Percentiles rank a stretch among this genome's conserved stretches.
Evolutionary conservation across 2,797 vertebrate genomes (phyloP).

Genomic region (Rhabdophis nuchalis): DNA sequence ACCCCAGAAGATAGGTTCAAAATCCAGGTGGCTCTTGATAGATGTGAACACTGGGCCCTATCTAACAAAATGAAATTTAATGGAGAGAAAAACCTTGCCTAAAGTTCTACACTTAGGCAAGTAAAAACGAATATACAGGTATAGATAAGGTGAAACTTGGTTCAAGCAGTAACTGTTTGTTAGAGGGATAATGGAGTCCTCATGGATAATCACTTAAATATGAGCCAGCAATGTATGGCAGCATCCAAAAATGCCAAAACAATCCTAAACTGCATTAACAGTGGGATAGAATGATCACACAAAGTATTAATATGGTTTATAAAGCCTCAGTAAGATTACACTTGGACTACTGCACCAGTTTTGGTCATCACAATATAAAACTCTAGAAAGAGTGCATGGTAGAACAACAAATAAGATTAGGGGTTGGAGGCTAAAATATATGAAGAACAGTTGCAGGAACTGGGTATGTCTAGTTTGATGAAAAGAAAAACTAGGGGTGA

Average conservation of each 20-base stretch:
- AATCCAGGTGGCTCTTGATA: neutral
- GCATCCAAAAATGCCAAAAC: neutral
- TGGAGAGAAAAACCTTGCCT: neutral
- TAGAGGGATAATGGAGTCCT: neutral
- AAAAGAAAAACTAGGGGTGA: neutral
- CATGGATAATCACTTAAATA: neutral
- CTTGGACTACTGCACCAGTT: neutral
- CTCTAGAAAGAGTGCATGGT: neutral
- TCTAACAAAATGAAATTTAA: neutral
- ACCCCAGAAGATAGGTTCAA: neutral
- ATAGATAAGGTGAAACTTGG: neutral
- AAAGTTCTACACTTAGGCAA: neutral
- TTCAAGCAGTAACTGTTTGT: neutral
- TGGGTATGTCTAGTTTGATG: neutral
- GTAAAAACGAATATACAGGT: neutral
- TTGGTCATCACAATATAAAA: neutral
- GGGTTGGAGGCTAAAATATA: neutral
- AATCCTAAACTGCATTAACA: neutral
- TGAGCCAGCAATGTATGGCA: neutral
- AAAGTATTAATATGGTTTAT: neutral
- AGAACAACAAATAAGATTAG: neutral
- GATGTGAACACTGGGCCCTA: neutral
- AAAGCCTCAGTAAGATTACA: neutral
- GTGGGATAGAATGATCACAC: neutral
- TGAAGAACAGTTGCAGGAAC: neutral